Conservation (phyloP, 2,797 vertebrate genomes). For the Nyctibius grandis region DNA sequence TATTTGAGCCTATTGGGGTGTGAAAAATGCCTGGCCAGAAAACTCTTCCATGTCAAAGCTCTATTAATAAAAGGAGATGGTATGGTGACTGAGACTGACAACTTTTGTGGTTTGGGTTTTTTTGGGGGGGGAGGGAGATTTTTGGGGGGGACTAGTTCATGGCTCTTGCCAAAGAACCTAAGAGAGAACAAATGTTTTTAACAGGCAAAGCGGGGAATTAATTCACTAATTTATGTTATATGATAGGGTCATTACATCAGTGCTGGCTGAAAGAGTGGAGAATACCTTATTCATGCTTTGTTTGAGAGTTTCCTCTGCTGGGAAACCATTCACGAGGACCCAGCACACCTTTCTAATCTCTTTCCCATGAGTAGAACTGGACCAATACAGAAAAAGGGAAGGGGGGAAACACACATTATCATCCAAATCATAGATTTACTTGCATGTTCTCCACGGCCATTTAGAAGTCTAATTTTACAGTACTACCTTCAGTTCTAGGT, state of each 20-base stretch:
- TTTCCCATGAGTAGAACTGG: not conserved
- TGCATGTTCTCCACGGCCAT: accelerated
- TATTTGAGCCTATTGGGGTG: constrained; percentile 55
- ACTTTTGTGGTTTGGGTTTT: not conserved
- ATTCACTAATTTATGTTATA: not conserved
- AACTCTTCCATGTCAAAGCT: constrained; percentile 28
- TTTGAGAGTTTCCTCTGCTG: not conserved
- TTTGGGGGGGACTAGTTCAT: not conserved
- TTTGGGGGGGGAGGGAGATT: not conserved
- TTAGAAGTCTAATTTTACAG: not conserved
- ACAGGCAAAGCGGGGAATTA: not conserved
- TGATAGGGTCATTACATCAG: not conserved
- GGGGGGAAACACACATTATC: not conserved
- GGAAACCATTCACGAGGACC: not conserved
- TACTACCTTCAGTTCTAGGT: not conserved
- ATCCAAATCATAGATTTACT: not conserved
- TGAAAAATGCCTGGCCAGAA: constrained; percentile 64
- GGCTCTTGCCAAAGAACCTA: not conserved
- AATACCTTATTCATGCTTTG: not conserved
- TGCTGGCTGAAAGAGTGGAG: not conserved
- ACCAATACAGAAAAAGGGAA: accelerated
- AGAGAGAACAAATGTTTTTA: constrained; percentile 10
- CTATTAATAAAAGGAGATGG: constrained; percentile 44
- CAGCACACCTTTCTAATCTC: not conserved
- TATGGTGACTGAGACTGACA: not conserved